phyloP scores from a whole-genome alignment of 2,888 invertebrate species.

The Platycheirus rosarum region DNA sequence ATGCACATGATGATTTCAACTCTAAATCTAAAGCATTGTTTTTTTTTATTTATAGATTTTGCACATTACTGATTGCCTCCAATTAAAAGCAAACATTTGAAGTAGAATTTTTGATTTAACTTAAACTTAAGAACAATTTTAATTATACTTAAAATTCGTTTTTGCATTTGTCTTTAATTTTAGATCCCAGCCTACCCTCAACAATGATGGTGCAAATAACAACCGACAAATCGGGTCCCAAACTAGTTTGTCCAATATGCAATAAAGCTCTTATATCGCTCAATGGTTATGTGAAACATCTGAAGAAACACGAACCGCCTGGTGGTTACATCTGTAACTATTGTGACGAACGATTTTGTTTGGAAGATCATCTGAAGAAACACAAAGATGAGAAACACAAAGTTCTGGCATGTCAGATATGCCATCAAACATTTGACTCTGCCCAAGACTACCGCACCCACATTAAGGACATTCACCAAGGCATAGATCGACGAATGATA shows the following conservation, averaged over 20 bases:
- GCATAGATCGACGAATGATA: constrained; percentile 80
- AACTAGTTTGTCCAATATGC: constrained; percentile 80
- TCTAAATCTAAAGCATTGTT: too few species aligned
- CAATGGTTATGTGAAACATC: constrained; percentile 81
- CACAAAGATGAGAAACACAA: constrained; percentile 78
- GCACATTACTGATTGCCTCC: too few species aligned
- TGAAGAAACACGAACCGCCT: constrained; percentile 81
- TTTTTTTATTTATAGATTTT: too few species aligned
- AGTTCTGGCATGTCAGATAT: constrained; percentile 80
- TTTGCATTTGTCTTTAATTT: too few species aligned
- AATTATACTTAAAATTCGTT: too few species aligned
- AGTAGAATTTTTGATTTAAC: too few species aligned
- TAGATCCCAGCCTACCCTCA: neutral
- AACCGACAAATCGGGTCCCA: constrained; percentile 79
- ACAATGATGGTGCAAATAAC: constrained; percentile 80
- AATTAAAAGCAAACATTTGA: too few species aligned
- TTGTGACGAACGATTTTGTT: constrained; percentile 79
- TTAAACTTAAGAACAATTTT: too few species aligned
- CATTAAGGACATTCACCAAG: constrained; percentile 81
- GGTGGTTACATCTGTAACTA: constrained; percentile 81
- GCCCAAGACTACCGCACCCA: constrained; percentile 81
- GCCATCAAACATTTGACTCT: constrained; percentile 78
- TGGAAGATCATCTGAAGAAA: constrained; percentile 78
- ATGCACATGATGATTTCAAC: too few species aligned
- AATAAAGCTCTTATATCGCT: constrained; percentile 79